phyloP scores from a whole-genome alignment of 2,797 vertebrate genomes.

The Knipowitschia caucasica region DNA sequence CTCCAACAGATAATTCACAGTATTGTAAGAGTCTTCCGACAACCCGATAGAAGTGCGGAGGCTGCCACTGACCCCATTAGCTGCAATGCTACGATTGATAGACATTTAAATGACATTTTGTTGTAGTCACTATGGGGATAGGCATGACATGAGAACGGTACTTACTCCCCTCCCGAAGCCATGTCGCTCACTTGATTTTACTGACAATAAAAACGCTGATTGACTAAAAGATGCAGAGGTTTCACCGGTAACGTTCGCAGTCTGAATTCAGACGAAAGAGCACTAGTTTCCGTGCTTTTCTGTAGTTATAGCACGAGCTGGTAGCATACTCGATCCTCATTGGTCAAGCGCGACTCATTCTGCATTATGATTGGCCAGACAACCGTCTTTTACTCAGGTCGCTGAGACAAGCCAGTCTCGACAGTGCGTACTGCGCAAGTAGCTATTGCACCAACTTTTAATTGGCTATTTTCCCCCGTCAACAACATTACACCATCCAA shows the following conservation, averaged over 20 bases:
- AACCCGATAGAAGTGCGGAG: slow-evolving; percentile 39
- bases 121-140: slow-evolving; percentile 7
- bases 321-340: slow-evolving; percentile 37
- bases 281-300: slow-evolving; percentile 55
- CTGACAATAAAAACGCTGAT: slow-evolving; percentile 70
- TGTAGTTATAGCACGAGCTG: slow-evolving; percentile 53
- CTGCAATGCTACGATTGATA: slow-evolving; percentile 28
- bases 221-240: slow-evolving; percentile 53
- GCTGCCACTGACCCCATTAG: slow-evolving; percentile 62
- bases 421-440: not conserved
- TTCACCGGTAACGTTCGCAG: slow-evolving; percentile 51
- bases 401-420: slow-evolving; percentile 32
- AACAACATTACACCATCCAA: slow-evolving; percentile 42
- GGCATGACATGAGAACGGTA: slow-evolving; percentile 25
- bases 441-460: not conserved
- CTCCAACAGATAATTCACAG: not conserved
- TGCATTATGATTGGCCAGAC: slow-evolving; percentile 49
- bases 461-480: slow-evolving; percentile 42
- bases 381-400: not conserved
- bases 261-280: slow-evolving; percentile 54
- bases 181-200: slow-evolving; percentile 72
- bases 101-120: slow-evolving; percentile 20
- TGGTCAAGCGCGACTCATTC: slow-evolving; percentile 38
- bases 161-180: slow-evolving; percentile 85
- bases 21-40: slow-evolving; percentile 1